Conservation (phyloP, 1,140 invertebrate genomes). For the Cardiocondyla obscurior region DNA sequence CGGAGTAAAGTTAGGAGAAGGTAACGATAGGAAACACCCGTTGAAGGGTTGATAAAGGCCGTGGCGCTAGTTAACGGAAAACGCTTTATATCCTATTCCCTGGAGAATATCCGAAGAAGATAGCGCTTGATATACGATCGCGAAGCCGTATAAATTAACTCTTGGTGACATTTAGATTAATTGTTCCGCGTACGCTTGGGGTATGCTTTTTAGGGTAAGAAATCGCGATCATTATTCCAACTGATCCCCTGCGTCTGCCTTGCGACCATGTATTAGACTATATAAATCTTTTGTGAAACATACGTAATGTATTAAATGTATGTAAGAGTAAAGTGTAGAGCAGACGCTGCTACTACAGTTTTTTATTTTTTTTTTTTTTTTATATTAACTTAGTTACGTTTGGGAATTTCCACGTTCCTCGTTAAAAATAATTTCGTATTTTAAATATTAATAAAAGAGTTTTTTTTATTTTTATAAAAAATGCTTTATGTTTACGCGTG, state of each 20-base stretch:
- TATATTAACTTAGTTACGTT: too few species aligned
- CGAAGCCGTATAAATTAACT: slow-evolving; percentile 79
- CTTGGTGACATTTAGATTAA: slow-evolving; percentile 80
- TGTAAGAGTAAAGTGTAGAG: too few species aligned
- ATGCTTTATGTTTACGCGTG: too few species aligned
- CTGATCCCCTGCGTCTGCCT: slow-evolving; percentile 51
- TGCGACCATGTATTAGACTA: slow-evolving; percentile 21
- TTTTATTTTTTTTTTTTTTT: too few species aligned
- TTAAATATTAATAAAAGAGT: too few species aligned
- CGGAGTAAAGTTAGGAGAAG: slow-evolving; percentile 44
- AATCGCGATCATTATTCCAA: slow-evolving; percentile 71
- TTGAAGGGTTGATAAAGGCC: slow-evolving; percentile 78
- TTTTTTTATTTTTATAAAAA: too few species aligned
- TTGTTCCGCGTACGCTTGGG: slow-evolving; percentile 71
- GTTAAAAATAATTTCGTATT: too few species aligned
- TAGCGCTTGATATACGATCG: slow-evolving; percentile 72
- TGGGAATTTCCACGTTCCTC: too few species aligned
- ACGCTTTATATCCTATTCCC: slow-evolving; percentile 69
- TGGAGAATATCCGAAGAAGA: slow-evolving; percentile 74
- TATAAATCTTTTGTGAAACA: neutral
- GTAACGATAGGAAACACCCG: slow-evolving; percentile 72
- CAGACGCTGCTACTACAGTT: too few species aligned
- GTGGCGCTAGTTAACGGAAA: slow-evolving; percentile 66
- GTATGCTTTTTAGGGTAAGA: slow-evolving; percentile 55
- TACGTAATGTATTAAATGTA: neutral